Evolutionary conservation across 2,888 invertebrate species (phyloP).

Genomic region (Ephialtes manifestator): DNA sequence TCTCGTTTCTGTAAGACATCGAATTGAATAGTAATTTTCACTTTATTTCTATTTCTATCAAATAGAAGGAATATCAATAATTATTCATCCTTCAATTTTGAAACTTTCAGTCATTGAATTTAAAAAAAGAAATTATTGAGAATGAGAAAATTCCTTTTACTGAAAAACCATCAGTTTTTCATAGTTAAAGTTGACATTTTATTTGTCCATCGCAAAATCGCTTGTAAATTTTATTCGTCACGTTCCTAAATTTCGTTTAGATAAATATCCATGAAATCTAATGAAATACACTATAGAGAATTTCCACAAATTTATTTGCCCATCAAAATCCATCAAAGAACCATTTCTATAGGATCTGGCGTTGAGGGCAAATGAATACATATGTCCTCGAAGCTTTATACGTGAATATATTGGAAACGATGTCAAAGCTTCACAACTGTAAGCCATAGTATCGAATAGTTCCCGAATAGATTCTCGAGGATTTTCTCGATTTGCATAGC

Average conservation of each 20-base stretch:
- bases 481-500: slow-evolving; percentile 28
- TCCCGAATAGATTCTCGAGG: background rate
- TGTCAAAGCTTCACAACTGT: background rate
- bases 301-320: too few relatives aligned
- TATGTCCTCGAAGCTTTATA: background rate
- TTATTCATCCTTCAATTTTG: background rate
- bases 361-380: slow-evolving; percentile 1
- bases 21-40: background rate
- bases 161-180: background rate
- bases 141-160: background rate
- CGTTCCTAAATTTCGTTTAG: too few relatives aligned
- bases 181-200: background rate
- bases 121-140: background rate
- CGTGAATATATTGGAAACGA: slow-evolving; percentile 9
- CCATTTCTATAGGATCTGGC: background rate
- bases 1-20: background rate
- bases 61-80: background rate
- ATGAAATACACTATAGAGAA: too few relatives aligned
- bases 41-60: background rate
- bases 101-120: background rate
- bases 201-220: background rate
- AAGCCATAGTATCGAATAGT: background rate
- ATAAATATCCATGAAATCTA: too few relatives aligned
- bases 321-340: background rate
- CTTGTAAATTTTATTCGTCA: too few relatives aligned